Evolutionary conservation across 1,140 invertebrate species (phyloP).

Genomic region (Hypsibius dujardini): DNA sequence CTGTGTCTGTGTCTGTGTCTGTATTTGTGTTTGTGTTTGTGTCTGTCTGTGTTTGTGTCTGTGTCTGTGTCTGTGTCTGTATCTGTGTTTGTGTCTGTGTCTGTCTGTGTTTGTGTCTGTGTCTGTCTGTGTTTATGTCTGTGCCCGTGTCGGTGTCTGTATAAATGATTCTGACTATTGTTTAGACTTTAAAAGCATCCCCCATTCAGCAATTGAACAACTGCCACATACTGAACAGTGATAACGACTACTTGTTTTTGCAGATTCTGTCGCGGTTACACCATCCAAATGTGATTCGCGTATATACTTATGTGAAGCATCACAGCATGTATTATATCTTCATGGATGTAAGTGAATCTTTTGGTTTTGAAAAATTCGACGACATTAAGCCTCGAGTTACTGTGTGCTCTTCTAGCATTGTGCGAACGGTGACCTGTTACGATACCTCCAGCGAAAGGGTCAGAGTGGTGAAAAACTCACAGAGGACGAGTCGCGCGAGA

Average conservation of each 20-base stretch:
- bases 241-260: background rate
- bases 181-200: too few relatives aligned
- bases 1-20: too few relatives aligned
- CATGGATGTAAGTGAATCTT: conserved; percentile 14
- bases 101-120: too few relatives aligned
- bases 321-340: conserved; percentile 5
- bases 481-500: background rate
- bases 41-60: too few relatives aligned
- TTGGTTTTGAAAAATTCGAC: background rate
- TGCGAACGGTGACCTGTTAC: background rate
- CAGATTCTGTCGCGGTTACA: background rate
- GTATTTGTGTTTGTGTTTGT: too few relatives aligned
- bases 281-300: conserved; percentile 9
- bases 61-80: too few relatives aligned
- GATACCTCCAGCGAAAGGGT: background rate
- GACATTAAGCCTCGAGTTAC: background rate
- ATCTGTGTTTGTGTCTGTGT: too few relatives aligned
- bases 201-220: too few relatives aligned
- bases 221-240: too few relatives aligned
- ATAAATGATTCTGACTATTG: too few relatives aligned
- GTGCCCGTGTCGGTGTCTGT: too few relatives aligned
- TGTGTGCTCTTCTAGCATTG: background rate
- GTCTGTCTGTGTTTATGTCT: too few relatives aligned
- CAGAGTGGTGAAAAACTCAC: background rate
- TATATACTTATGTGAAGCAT: conserved; percentile 13